These are phyloP conservation scores for Pagetopsis macropterus DNA, from an alignment of 2,797 vertebrate genomes.

Conservation along the genomic window DNA sequence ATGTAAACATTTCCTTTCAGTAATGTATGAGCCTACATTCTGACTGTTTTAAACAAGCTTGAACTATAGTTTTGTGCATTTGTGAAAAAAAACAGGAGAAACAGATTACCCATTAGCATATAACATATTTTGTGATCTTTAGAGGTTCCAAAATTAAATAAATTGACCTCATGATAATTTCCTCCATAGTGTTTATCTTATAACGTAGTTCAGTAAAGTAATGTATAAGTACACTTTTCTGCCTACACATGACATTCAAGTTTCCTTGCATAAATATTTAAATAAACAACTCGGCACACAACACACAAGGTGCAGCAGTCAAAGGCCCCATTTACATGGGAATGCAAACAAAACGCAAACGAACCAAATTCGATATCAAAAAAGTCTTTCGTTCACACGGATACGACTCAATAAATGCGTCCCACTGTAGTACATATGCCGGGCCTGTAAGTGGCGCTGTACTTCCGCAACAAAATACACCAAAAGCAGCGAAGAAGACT, in stretches of 20 bases:
- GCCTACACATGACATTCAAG: conserved; percentile 20
- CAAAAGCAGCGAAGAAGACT: too few species aligned
- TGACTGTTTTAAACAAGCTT: not conserved
- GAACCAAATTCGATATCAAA: too few species aligned
- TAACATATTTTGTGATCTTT: not conserved
- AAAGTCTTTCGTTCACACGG: too few species aligned
- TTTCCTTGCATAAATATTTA: not conserved
- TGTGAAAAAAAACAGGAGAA: not conserved
- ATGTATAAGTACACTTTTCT: not conserved
- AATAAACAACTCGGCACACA: not conserved
- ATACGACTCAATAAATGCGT: too few species aligned
- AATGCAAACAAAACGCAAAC: too few species aligned
- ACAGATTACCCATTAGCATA: not conserved
- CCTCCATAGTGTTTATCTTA: not conserved
- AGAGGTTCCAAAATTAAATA: not conserved
- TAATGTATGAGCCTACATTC: not conserved
- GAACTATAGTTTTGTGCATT: too few species aligned
- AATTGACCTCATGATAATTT: not conserved
- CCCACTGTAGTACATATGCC: too few species aligned
- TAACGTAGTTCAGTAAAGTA: not conserved
- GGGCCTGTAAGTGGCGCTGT: too few species aligned
- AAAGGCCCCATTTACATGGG: not conserved
- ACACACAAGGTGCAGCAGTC: not conserved
- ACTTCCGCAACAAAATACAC: too few species aligned
- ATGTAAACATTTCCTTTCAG: not conserved